Evolutionary conservation across 1,140 invertebrate species (phyloP).

Genomic region (Nixonia krombeini): DNA sequence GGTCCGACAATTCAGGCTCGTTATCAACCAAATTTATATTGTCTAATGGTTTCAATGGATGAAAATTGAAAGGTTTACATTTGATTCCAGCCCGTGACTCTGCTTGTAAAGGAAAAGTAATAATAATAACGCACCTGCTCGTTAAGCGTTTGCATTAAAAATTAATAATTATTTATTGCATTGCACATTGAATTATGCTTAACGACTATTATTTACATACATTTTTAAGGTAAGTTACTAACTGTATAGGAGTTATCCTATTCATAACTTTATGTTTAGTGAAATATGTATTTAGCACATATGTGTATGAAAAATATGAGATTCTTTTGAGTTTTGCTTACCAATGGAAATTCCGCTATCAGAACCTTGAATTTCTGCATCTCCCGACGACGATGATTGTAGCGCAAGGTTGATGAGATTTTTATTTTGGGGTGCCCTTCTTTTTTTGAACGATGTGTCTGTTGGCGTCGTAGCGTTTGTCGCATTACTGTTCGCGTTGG

Average conservation of each 20-base stretch:
- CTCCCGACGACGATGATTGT: constrained; percentile 75
- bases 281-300: too few species aligned
- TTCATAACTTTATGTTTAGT: too few species aligned
- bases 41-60: constrained; percentile 72
- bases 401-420: constrained; percentile 81
- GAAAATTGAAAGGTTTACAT: constrained; percentile 72
- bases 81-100: constrained; percentile 84
- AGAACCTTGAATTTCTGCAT: constrained; percentile 84
- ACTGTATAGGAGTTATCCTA: too few species aligned
- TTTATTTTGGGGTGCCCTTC: constrained; percentile 80
- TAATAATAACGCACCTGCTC: too few species aligned
- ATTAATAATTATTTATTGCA: too few species aligned
- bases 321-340: constrained; percentile 7
- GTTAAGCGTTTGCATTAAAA: too few species aligned
- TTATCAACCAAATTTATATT: constrained; percentile 68
- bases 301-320: too few species aligned
- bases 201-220: too few species aligned
- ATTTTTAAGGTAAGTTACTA: not conserved
- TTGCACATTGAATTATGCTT: too few species aligned
- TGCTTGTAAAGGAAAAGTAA: constrained; percentile 1
- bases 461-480: constrained; percentile 69
- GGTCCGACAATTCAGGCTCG: constrained; percentile 78
- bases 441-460: constrained; percentile 71
- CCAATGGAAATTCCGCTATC: constrained; percentile 87
- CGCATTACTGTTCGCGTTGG: constrained; percentile 62